Evolutionary conservation across 2,888 invertebrate genomes (phyloP).

Genomic region (Tinea trinotella): DNA sequence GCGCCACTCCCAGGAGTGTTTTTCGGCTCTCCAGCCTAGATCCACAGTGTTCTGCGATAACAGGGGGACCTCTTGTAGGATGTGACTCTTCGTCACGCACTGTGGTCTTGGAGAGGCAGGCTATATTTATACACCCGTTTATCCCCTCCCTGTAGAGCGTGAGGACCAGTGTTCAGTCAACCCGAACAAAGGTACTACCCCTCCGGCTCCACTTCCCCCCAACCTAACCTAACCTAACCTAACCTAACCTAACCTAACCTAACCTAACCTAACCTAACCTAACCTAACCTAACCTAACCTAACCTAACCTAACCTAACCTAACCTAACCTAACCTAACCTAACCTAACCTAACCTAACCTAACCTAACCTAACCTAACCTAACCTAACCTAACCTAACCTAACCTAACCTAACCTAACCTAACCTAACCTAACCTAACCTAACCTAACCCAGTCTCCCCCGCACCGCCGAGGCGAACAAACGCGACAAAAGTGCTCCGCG

Average conservation of each 20-base stretch:
- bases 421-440: conserved; percentile 20
- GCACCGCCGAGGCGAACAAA: too few species aligned
- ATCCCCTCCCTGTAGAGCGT: too few species aligned
- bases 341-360: conserved; percentile 20
- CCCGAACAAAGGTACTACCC: conserved; percentile 1
- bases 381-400: conserved; percentile 19
- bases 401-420: conserved; percentile 19
- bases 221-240: conserved; percentile 16
- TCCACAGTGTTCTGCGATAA: too few species aligned
- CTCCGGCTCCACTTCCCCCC: conserved; percentile 19
- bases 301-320: conserved; percentile 20
- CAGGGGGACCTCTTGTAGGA: too few species aligned
- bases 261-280: conserved; percentile 16
- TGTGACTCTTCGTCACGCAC: too few species aligned
- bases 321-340: conserved; percentile 20
- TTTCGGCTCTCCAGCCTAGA: too few species aligned
- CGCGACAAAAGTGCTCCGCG: too few species aligned
- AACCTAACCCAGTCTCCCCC: conserved; percentile 23
- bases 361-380: conserved; percentile 19
- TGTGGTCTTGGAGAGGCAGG: too few species aligned
- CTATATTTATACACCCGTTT: too few species aligned
- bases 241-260: conserved; percentile 1
- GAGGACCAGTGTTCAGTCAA: not conserved
- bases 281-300: conserved; percentile 20
- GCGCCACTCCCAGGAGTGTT: too few species aligned